phyloP scores from a whole-genome alignment of 2,113 vertebrate genomes.

The Pseudorhombus dupliciocellatus region DNA sequence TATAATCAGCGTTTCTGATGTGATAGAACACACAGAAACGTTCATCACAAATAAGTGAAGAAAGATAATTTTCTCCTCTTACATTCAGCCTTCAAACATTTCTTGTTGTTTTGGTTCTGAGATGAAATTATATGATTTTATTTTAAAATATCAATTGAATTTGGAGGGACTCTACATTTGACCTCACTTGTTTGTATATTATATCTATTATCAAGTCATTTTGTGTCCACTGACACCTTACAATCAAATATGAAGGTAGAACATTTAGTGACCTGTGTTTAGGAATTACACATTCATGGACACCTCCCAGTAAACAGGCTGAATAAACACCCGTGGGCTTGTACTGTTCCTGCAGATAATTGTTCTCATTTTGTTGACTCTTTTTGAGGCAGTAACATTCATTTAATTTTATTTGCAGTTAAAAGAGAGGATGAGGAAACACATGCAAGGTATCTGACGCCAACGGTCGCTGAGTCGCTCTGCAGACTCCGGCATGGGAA shows the following conservation, averaged over 20 bases:
- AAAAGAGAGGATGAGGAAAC: slow-evolving; percentile 2
- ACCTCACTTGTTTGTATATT: no score
- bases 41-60: no score
- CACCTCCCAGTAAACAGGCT: not conserved
- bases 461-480: not conserved
- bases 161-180: no score
- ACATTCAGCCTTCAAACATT: no score
- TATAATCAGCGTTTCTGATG: no score
- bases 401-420: slow-evolving; percentile 28
- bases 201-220: no score
- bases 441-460: not conserved
- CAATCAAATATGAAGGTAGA: not conserved
- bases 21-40: no score
- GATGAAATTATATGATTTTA: no score
- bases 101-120: no score
- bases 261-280: no score
- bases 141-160: no score
- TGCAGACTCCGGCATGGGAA: not conserved
- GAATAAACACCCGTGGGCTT: not conserved
- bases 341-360: not conserved
- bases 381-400: not conserved
- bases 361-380: not conserved
- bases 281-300: not conserved
- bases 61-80: no score
- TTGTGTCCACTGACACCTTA: not conserved